Base-by-base conservation (phyloP, 2,888 invertebrate genomes). In the Nipponacmea schrenckii region DNA sequence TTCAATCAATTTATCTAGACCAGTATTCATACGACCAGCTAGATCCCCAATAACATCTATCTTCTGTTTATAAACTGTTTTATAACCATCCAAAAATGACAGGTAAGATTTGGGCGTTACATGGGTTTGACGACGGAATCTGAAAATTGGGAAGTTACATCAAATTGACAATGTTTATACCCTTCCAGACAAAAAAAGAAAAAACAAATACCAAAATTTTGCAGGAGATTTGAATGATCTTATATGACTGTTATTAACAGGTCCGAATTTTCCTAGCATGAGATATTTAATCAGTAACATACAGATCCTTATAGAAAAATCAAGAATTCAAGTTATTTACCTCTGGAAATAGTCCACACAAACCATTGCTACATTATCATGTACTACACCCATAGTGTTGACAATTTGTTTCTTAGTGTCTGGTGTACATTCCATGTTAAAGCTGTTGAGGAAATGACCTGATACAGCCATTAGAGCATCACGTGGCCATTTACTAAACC, bases 41-140 rank as follows among this genome's bases (percentile, higher is more conserved):
- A 95, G 90, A 64, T 96, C 95, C 0, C 91, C 89, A 75, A 94
- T 92, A 84, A 93, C 93, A 82, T 93, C 93, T 86, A 94, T 94
- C 88, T 96, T 97, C 70, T 92, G 92, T 64, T 91, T 91, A 83
- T 96, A 96, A 12, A 95, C 90, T 1, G 88, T 88, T 89, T 96
- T 95, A 86, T 96, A 96, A 0, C 93, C 93, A 76, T 92, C 93
- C 80, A 96, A 90, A 87, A 95, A 96, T 0, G 94, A 93, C 68
- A 96, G 91, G 83, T 94, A 94, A 0, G 96, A 96, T 87, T 95
- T 96, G 0, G 96, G 96, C 0, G 96, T 96, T 0, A 96, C 95
- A 86, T 94, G 94, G 0, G 94, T 92, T 82, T 94, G 93, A 69
- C 96, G 91, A 31, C 96, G 92, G 85, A 93, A 96, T 83, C 96